phyloP scores from a whole-genome alignment of 2,888 invertebrate genomes.

The Drosophila imparisetae region DNA sequence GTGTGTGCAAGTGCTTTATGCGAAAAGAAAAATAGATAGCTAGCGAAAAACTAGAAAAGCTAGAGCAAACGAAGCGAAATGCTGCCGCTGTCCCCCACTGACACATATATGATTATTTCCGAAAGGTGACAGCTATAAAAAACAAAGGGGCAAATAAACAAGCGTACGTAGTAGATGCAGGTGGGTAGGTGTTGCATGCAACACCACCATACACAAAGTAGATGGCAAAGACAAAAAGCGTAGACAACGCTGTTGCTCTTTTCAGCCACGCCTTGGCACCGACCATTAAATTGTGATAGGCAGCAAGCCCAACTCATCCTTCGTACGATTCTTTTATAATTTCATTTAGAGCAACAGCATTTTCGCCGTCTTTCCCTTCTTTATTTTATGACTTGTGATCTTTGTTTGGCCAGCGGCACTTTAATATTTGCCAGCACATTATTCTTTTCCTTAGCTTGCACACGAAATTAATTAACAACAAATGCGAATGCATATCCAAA shows the following conservation, averaged over 20 bases:
- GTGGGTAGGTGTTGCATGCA: slow-evolving; percentile 5
- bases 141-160: slow-evolving; percentile 53
- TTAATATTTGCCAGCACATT: slow-evolving; percentile 35
- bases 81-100: slow-evolving; percentile 65
- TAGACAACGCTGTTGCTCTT: slow-evolving; percentile 76
- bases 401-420: slow-evolving; percentile 49
- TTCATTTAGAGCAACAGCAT: slow-evolving; percentile 55
- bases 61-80: slow-evolving; percentile 77
- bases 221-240: slow-evolving; percentile 61
- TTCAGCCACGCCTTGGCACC: slow-evolving; percentile 44
- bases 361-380: slow-evolving; percentile 21
- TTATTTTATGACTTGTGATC: slow-evolving; percentile 33
- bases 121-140: slow-evolving; percentile 81
- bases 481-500: slow-evolving; percentile 52
- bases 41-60: slow-evolving; percentile 75
- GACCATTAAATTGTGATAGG: slow-evolving; percentile 51
- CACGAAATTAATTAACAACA: slow-evolving; percentile 75
- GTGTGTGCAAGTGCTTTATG: slow-evolving; percentile 69
- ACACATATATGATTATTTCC: slow-evolving; percentile 81
- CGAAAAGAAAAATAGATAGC: slow-evolving; percentile 78
- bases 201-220: slow-evolving; percentile 54
- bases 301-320: slow-evolving; percentile 9
- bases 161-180: slow-evolving; percentile 5
- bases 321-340: slow-evolving; percentile 53
- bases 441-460: slow-evolving; percentile 29